Conservation (phyloP, 2,797 vertebrate genomes). For the Acipenser oxyrinchus region DNA sequence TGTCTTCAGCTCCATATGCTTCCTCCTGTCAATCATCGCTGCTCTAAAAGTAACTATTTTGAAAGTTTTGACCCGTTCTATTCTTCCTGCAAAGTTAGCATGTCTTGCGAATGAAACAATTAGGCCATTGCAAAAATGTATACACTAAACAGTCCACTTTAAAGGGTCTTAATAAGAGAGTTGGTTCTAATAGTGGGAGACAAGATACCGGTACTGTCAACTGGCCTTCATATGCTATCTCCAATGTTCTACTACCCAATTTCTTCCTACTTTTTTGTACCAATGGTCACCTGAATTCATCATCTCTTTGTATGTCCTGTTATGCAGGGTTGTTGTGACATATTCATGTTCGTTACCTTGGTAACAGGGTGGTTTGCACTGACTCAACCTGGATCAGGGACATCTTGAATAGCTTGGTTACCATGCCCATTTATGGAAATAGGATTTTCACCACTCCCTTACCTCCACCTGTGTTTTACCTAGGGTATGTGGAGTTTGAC, state of each 20-base stretch:
- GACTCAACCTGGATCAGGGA: slow-evolving; percentile 12
- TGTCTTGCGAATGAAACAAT: not conserved
- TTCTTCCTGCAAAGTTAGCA: not conserved
- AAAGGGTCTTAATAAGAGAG: no score
- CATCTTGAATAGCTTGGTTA: not conserved
- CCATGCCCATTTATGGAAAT: not conserved
- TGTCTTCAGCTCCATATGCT: slow-evolving; percentile 80
- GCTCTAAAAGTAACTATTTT: slow-evolving; percentile 47
- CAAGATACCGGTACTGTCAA: no score
- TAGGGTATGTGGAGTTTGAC: not conserved
- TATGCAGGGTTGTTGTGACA: not conserved
- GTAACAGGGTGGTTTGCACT: slow-evolving; percentile 9
- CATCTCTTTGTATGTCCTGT: no score
- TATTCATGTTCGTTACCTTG: slow-evolving; percentile 15
- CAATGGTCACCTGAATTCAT: no score
- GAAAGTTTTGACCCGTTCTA: slow-evolving; percentile 8
- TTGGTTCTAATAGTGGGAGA: no score
- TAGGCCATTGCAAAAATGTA: not conserved
- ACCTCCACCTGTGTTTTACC: not conserved
- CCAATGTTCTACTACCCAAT: no score
- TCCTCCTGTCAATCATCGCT: slow-evolving; percentile 84
- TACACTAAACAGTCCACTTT: not conserved
- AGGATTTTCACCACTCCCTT: not conserved
- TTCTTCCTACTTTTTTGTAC: no score
- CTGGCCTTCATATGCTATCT: no score